Conservation (phyloP, 2,888 invertebrate species). For the Euzophera pinguis region DNA sequence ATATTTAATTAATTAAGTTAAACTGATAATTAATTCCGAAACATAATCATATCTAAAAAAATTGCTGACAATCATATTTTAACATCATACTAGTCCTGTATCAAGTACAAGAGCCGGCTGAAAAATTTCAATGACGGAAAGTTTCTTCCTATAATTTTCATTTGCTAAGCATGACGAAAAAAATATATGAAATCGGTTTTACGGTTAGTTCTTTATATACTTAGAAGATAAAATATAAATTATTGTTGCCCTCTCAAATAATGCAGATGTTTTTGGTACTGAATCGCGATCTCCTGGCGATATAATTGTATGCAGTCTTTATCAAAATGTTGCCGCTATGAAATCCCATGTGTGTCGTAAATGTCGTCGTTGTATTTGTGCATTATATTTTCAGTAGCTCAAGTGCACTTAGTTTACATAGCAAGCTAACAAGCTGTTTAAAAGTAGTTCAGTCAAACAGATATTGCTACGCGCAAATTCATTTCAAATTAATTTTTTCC, state of each 20-base stretch:
- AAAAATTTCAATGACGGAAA: no score
- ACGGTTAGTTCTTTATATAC: no score
- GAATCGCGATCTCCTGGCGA: background rate
- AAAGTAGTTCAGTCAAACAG: background rate
- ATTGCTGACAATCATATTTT: no score
- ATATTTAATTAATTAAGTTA: no score
- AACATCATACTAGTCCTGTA: no score
- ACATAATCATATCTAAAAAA: no score
- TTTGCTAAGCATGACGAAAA: no score
- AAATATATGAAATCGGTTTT: no score
- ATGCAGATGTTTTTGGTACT: background rate
- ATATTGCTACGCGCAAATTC: background rate
- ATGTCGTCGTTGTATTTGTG: background rate
- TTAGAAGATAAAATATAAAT: background rate
- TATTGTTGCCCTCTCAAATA: background rate
- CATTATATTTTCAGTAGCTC: conserved; percentile 7
- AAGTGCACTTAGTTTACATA: conserved; percentile 5
- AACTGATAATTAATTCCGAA: no score
- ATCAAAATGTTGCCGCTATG: background rate
- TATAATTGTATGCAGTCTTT: conserved; percentile 1
- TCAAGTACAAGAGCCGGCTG: no score
- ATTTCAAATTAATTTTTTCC: no score
- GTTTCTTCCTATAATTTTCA: no score
- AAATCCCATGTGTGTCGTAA: background rate
- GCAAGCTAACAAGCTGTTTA: background rate